Percentiles rank a stretch among this genome's conserved stretches.
These are phyloP conservation scores for Coboldia fuscipes DNA, from an alignment of 1,140 invertebrate species.

Conservation along the genomic window DNA sequence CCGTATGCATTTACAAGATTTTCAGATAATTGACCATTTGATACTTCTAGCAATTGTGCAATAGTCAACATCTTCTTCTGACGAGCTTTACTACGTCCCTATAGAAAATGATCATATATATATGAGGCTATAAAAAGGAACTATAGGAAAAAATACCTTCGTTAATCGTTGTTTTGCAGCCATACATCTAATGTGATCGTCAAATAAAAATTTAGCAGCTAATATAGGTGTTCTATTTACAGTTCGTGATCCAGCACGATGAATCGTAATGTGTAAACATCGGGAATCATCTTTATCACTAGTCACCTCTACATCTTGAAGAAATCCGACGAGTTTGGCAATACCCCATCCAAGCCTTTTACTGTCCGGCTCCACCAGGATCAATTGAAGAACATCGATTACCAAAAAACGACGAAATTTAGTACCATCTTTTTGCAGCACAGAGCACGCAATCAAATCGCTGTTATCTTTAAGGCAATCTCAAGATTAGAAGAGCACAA, in stretches of 20 bases:
- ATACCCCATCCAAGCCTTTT: constrained; percentile 89
- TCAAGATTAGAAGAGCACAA: not conserved
- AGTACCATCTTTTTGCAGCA: constrained; percentile 70
- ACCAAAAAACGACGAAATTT: constrained; percentile 85
- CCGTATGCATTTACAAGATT: constrained; percentile 21
- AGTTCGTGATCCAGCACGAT: constrained; percentile 41
- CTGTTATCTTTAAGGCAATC: constrained; percentile 62
- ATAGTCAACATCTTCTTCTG: constrained; percentile 93
- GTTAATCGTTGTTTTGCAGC: constrained; percentile 67
- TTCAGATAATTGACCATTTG: constrained; percentile 31
- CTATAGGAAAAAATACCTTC: constrained; percentile 30
- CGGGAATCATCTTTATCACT: constrained; percentile 92
- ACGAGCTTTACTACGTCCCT: constrained; percentile 85
- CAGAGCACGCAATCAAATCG: constrained; percentile 89
- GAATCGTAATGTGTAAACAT: constrained; percentile 87
- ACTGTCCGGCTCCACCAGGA: constrained; percentile 89
- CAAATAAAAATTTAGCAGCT: constrained; percentile 87
- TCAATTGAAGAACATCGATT: constrained; percentile 83
- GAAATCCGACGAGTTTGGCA: constrained; percentile 77
- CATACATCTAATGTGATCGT: constrained; percentile 97
- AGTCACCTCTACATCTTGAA: constrained; percentile 59
- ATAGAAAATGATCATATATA: constrained; percentile 10
- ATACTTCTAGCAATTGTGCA: constrained; percentile 70
- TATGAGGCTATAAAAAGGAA: not conserved
- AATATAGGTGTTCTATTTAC: constrained; percentile 54